Percentiles rank a stretch among this genome's conserved stretches.
phyloP scores from a whole-genome alignment of 2,888 invertebrate genomes.

The Polydrusus tereticollis region DNA sequence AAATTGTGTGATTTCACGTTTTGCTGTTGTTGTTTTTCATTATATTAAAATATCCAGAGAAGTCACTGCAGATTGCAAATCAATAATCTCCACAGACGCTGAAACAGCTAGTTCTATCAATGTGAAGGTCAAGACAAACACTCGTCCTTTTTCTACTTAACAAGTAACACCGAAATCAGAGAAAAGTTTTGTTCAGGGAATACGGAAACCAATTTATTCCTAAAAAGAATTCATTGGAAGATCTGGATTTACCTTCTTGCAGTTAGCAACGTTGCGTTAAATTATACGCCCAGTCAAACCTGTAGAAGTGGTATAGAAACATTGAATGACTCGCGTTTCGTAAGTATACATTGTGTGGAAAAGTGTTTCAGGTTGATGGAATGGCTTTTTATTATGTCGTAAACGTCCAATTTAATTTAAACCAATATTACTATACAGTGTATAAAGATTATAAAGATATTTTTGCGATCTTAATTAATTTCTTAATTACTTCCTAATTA shows the following conservation, averaged over 20 bases:
- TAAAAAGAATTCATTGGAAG: neutral
- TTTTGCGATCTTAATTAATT: too few relatives aligned
- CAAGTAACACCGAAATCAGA: neutral
- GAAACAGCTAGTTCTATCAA: neutral
- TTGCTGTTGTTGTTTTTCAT: neutral
- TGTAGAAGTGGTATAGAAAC: too few relatives aligned
- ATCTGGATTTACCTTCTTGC: neutral
- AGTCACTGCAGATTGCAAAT: too few relatives aligned
- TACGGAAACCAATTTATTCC: neutral
- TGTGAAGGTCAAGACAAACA: slow-evolving; percentile 5
- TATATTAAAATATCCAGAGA: neutral
- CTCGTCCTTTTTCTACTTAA: neutral
- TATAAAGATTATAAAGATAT: too few relatives aligned
- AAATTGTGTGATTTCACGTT: neutral
- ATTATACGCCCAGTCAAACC: too few relatives aligned
- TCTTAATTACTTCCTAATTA: too few relatives aligned
- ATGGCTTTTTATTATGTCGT: too few relatives aligned
- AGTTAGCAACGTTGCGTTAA: neutral
- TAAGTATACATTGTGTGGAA: too few relatives aligned
- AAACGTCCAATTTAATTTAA: too few relatives aligned
- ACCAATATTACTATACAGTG: too few relatives aligned
- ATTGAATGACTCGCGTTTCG: too few relatives aligned
- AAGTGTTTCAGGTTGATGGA: too few relatives aligned
- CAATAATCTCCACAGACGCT: neutral
- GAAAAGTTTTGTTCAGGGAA: neutral